Percentiles rank a stretch among this genome's conserved stretches.
These are phyloP conservation scores for Cepaea nemoralis DNA, from an alignment of 1,140 invertebrate species.

Conservation along the genomic window DNA sequence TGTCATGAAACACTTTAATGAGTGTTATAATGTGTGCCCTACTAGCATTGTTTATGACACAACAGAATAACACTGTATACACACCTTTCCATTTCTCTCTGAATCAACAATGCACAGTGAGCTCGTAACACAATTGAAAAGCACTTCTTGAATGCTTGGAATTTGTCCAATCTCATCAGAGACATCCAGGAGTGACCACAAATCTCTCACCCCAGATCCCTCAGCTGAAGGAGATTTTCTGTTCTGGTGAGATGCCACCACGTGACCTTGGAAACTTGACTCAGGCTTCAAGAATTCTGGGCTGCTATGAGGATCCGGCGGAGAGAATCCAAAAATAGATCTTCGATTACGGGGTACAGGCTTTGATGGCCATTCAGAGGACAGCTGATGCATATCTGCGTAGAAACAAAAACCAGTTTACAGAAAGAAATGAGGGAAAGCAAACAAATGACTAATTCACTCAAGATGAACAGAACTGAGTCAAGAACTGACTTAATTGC, in stretches of 20 bases:
- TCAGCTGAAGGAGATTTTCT: not conserved
- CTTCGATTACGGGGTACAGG: constrained; percentile 19
- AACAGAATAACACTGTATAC: too few relatives aligned
- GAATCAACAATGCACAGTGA: constrained; percentile 20
- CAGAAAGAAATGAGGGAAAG: not conserved
- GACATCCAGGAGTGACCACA: constrained; percentile 24
- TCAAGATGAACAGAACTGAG: too few relatives aligned
- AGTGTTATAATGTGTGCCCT: too few relatives aligned
- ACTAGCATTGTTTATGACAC: too few relatives aligned
- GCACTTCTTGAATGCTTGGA: constrained; percentile 26
- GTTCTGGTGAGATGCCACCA: not conserved
- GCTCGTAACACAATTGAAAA: constrained; percentile 36
- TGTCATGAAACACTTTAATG: too few relatives aligned
- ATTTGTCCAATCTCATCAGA: not conserved
- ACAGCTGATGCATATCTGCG: constrained; percentile 7
- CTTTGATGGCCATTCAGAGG: not conserved
- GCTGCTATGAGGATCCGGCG: not conserved
- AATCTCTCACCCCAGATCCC: not conserved
- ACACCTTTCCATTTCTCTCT: constrained; percentile 21
- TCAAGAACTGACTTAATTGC: too few relatives aligned
- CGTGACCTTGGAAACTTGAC: not conserved
- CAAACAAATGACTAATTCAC: too few relatives aligned
- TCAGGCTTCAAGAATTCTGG: not conserved
- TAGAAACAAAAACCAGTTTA: not conserved
- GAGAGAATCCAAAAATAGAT: constrained; percentile 30